Conservation (phyloP, 1,140 invertebrate genomes). For the Drosophila trapezifrons region DNA sequence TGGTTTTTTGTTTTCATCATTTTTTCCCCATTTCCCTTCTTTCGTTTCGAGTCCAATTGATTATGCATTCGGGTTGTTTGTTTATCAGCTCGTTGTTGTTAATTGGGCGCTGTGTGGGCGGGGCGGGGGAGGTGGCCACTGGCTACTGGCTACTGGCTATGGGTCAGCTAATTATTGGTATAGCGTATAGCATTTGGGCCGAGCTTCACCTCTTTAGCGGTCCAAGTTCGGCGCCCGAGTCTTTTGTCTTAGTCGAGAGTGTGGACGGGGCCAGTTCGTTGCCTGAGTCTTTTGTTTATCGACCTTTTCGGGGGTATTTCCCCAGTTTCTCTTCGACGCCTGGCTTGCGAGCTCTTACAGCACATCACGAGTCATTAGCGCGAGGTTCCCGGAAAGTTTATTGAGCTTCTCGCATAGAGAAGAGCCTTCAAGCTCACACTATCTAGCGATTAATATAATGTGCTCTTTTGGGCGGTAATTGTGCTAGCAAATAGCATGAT, state of each 20-base stretch:
- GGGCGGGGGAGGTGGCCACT: slow-evolving; percentile 9
- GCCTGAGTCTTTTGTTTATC: slow-evolving; percentile 31
- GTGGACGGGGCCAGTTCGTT: slow-evolving; percentile 17
- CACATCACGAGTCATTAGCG: slow-evolving; percentile 51
- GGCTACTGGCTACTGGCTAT: slow-evolving; percentile 33
- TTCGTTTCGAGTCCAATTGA: slow-evolving; percentile 44
- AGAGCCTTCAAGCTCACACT: not conserved
- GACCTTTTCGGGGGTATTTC: slow-evolving; percentile 2
- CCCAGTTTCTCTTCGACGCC: slow-evolving; percentile 8
- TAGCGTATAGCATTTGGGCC: not conserved
- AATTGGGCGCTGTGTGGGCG: slow-evolving; percentile 54
- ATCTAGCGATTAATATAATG: slow-evolving; percentile 46
- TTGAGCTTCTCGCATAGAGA: slow-evolving; percentile 44
- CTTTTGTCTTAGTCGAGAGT: not conserved
- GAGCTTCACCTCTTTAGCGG: slow-evolving; percentile 6
- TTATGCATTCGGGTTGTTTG: slow-evolving; percentile 66
- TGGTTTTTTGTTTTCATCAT: slow-evolving; percentile 36
- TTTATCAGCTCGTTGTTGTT: slow-evolving; percentile 48
- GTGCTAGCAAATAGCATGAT: not conserved
- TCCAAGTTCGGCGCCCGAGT: slow-evolving; percentile 4
- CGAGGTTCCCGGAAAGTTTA: slow-evolving; percentile 17
- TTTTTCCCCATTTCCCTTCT: slow-evolving; percentile 11
- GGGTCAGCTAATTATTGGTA: slow-evolving; percentile 32
- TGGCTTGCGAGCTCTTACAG: not conserved
- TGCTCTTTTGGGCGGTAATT: not conserved